Base-by-base conservation (phyloP, 2,797 vertebrate species). In the Protonibea diacanthus region DNA sequence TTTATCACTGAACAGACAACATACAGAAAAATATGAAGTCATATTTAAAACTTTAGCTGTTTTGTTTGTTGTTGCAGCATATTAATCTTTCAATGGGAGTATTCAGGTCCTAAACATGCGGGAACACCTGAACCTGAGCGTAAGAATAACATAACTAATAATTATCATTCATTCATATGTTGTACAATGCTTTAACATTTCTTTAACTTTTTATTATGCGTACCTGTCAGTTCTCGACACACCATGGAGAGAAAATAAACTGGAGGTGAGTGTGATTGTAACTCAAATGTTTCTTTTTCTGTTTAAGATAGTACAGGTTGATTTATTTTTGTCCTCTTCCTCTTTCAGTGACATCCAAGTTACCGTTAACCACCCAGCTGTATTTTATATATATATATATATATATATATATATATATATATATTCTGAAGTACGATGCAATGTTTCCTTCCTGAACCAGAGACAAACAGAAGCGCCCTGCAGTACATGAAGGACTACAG, bases 191-290 rank as follows among this genome's bases (percentile, higher is more conserved):
- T 10, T 56, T 5, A 40, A 20, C 25, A 6, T 49, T 33, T 33
- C 40, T 12, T 42, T 42, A 42, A 13, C 40, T 11, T 12, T n/a
- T n/a, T n/a, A n/a, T 42, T 42, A 1, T 66, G 4, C 38, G 33
- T 44, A 2, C 3, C 29, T 47, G 4, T 44, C 62, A 82, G 68
- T 76, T 58, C 52, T 68, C 0, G 0, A 0, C 1, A 0, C 3
- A 52, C 57, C 74, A 15, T 81, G 82, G 78, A 78, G 74, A 21
- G 1, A 12, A 12, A 14, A 61, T 74, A 27, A 47, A 71, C 25
- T 84, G 74, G 70, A 0, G 7, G 83, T 85, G 51, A 81, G 82
- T 60, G 82, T 56, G 40, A 42, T 12, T 42, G 10, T 42, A 42
- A 42, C 10, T 40, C 40, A 42, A 3, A 42, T 3, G 10, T 27